A percentile compares a stretch with the other conserved stretches of the same genome.
Evolutionary conservation across 2,797 vertebrate genomes (phyloP).

Genomic region (Lepus oiostolus): DNA sequence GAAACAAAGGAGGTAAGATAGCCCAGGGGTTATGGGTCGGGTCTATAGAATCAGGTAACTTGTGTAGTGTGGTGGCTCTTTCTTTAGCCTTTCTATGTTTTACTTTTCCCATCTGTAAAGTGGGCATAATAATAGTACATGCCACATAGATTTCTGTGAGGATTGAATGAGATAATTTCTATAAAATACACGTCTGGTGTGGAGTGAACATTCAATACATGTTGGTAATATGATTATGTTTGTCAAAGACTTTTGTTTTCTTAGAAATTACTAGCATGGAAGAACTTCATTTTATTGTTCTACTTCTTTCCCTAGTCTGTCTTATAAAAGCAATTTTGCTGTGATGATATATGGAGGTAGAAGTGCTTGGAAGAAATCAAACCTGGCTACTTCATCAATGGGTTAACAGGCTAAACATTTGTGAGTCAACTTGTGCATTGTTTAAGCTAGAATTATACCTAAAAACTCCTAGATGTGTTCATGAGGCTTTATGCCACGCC

Average conservation of each 20-base stretch:
- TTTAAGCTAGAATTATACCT: slow-evolving; percentile 8
- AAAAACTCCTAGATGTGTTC: background rate
- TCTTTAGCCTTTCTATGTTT: background rate
- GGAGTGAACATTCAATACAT: background rate
- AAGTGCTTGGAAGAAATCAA: background rate
- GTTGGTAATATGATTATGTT: background rate
- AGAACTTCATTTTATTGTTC: background rate
- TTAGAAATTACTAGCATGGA: slow-evolving; percentile 9
- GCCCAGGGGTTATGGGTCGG: background rate
- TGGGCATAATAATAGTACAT: background rate
- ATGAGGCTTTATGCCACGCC: background rate
- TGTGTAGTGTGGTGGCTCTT: background rate
- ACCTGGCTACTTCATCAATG: background rate
- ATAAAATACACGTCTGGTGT: background rate
- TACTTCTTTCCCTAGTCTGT: background rate
- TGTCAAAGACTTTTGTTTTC: background rate
- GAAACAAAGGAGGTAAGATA: background rate
- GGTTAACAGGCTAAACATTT: background rate
- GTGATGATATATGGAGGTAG: background rate
- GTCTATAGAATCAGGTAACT: background rate
- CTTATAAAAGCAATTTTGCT: background rate
- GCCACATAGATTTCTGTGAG: background rate
- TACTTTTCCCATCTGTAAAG: slow-evolving; percentile 1
- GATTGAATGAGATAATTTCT: background rate
- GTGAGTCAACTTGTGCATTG: background rate